phyloP scores from a whole-genome alignment of 2,113 vertebrate genomes.

The Pyrgilauda ruficollis region DNA sequence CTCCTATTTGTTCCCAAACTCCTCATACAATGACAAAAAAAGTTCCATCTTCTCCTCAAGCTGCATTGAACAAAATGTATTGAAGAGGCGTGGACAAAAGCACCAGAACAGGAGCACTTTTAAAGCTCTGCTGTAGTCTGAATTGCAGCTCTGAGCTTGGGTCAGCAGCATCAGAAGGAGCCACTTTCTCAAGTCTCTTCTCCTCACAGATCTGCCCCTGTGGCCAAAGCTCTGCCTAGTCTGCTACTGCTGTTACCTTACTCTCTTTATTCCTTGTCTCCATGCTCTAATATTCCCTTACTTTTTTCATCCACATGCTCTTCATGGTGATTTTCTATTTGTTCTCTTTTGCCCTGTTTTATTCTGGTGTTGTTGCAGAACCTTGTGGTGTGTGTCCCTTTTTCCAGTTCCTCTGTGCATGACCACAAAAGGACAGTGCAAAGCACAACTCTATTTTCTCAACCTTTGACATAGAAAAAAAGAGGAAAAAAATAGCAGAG shows the following conservation, averaged over 20 bases:
- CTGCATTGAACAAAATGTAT: neutral
- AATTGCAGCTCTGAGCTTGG: neutral
- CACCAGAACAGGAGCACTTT: neutral
- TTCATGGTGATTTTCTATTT: neutral
- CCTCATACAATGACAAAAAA: neutral
- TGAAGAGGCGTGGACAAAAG: neutral
- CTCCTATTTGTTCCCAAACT: neutral
- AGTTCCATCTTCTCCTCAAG: neutral
- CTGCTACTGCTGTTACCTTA: neutral
- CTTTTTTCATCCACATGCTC: neutral
- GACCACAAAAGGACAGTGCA: neutral
- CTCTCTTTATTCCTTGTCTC: neutral
- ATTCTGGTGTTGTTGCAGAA: neutral
- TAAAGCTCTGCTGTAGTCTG: neutral
- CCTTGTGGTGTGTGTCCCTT: neutral
- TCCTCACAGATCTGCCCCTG: accelerated
- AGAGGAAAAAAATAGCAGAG: neutral
- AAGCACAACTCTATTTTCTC: neutral
- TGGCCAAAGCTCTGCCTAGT: neutral
- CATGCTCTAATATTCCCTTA: neutral
- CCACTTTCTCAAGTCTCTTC: neutral
- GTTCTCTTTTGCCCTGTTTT: neutral
- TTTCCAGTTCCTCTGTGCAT: neutral
- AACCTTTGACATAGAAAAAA: neutral
- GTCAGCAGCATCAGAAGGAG: neutral